phyloP scores from a whole-genome alignment of 2,797 vertebrate genomes.

The Cryptoprocta ferox region DNA sequence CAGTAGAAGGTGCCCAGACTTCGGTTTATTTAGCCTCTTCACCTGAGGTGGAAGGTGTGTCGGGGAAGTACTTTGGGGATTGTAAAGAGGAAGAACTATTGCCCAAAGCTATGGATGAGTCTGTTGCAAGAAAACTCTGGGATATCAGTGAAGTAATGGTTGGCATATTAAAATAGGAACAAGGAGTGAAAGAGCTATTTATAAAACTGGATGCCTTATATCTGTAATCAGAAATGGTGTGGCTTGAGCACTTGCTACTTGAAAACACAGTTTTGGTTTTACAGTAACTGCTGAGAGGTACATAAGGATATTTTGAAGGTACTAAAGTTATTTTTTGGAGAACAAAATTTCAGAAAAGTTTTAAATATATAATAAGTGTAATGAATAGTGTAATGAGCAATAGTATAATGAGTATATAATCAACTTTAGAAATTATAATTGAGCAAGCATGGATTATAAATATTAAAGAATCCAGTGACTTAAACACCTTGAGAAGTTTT shows the following conservation, averaged over 20 bases:
- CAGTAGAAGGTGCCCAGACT: slow-evolving; percentile 92
- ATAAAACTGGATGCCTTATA: background rate
- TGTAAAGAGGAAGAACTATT: slow-evolving; percentile 92
- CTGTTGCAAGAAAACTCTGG: slow-evolving; percentile 94
- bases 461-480: background rate
- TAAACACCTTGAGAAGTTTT: slow-evolving; percentile 29
- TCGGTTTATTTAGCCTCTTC: slow-evolving; percentile 93
- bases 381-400: background rate
- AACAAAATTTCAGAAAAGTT: slow-evolving; percentile 40
- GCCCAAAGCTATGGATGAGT: slow-evolving; percentile 92
- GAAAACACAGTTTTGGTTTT: slow-evolving; percentile 38
- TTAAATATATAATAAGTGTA: slow-evolving; percentile 28
- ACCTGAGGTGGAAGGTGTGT: slow-evolving; percentile 90
- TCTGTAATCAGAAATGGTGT: background rate
- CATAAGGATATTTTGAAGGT: background rate
- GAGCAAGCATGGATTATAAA: background rate
- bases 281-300: background rate
- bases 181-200: background rate
- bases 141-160: slow-evolving; percentile 97
- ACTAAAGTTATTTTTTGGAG: background rate
- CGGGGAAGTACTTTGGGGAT: slow-evolving; percentile 93
- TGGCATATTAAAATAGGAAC: slow-evolving; percentile 90
- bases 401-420: too few relatives aligned
- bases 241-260: slow-evolving; percentile 1
- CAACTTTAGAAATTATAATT: slow-evolving; percentile 29